Percentiles rank a stretch among this genome's conserved stretches.
phyloP scores from a whole-genome alignment of 2,888 invertebrate species.

The Agonum fuliginosum region DNA sequence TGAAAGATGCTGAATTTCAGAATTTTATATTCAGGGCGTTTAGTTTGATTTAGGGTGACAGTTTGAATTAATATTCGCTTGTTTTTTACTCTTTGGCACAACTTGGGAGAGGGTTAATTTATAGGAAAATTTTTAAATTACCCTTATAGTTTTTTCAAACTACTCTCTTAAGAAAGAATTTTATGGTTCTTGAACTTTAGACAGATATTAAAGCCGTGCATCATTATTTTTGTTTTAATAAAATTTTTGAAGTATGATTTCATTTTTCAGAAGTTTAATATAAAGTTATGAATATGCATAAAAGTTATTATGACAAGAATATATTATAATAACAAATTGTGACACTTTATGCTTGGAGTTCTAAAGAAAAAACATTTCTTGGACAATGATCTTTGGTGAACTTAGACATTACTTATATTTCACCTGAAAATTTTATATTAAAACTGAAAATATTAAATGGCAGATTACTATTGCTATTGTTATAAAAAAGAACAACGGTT shows the following conservation, averaged over 20 bases:
- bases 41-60: conserved; percentile 16
- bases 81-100: not conserved
- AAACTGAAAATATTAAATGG: too few relatives aligned
- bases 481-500: too few relatives aligned
- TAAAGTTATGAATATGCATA: conserved; percentile 11
- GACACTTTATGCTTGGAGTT: not conserved
- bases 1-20: too few relatives aligned
- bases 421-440: too few relatives aligned
- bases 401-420: too few relatives aligned
- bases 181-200: conserved; percentile 12
- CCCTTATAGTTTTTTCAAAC: conserved; percentile 4
- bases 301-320: conserved; percentile 8
- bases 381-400: not conserved
- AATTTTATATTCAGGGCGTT: not conserved
- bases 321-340: conserved; percentile 36
- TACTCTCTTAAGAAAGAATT: not conserved
- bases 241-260: conserved; percentile 11
- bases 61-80: not conserved
- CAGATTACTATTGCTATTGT: too few relatives aligned
- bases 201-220: conserved; percentile 29
- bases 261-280: conserved; percentile 38
- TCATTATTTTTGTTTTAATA: conserved; percentile 26
- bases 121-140: conserved; percentile 1
- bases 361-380: not conserved
- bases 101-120: conserved; percentile 2